Base-by-base conservation (phyloP, 2,113 vertebrate species). In the Edolisoma coerulescens region DNA sequence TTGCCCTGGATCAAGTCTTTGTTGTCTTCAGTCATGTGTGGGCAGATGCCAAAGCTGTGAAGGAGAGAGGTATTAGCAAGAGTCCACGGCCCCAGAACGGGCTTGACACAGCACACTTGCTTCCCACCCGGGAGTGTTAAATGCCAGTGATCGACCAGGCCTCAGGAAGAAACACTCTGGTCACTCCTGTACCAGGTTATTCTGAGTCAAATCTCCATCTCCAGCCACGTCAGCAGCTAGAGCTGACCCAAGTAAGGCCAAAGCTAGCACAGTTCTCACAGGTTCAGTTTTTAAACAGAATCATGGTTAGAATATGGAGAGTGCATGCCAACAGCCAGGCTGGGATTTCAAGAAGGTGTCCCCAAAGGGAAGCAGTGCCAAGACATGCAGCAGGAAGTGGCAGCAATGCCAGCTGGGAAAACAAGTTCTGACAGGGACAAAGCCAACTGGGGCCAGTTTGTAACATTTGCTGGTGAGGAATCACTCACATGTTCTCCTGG, bases 1-100 rank as follows among this genome's bases (percentile, higher is more conserved):
- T 99, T 99, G 35, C 99, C 99, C 86, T 98, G 99, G 89, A 99
- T 97, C 97, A 99, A 96, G 86, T 99, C 99, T 92, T 99, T 99
- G 98, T 99, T 99, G 94, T 99, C 99, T 70, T 99, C 99, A 8
- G 98, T 99, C 99, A 99, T 99, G 94, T 99, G 99, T 19, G 99
- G 99, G 94, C 99, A 99, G 73, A 99, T 98, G 60, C 99, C 99
- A 96, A 99, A 99, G 87, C 99, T 99, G 84, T 19, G 60, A 95
- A 93, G 0, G 2, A 92, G 56, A 96, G 16, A 61, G 49, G 11
- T 3, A 14, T 87, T 16, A 91, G 44, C 37, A 65, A 65, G n/a
- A 49, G 27, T 24, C 49, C 54, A 37, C 0, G 5, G 32, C 19
- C 44, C 33, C 85, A 73, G 49, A 83, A 42, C 0, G 1, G 23